Evolutionary conservation across 2,797 vertebrate genomes (phyloP).

Genomic region (Coreius guichenoti): DNA sequence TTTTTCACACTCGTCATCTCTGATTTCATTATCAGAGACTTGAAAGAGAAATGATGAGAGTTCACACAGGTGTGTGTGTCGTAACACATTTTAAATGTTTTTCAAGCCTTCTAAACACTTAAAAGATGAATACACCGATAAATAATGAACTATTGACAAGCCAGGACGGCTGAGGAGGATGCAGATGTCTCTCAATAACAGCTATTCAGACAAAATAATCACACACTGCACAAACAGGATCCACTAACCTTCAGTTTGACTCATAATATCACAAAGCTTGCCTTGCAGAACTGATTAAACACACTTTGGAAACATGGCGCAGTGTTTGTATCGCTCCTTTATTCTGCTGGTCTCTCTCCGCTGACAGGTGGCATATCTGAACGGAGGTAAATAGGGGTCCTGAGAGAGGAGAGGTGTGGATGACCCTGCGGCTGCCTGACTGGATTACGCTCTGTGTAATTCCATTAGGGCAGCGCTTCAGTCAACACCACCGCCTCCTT

Average conservation of each 20-base stretch:
- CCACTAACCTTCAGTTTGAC: background rate
- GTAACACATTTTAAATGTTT: background rate
- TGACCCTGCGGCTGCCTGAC: conserved; percentile 52
- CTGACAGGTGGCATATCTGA: conserved; percentile 47
- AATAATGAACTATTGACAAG: background rate
- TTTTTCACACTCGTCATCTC: background rate
- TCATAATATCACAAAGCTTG: background rate
- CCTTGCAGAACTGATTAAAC: background rate
- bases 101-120: background rate
- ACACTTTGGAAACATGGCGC: background rate
- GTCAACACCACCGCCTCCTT: conserved; percentile 46
- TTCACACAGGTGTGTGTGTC: background rate
- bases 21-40: background rate
- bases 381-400: conserved; percentile 54
- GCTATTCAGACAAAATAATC: conserved; percentile 8
- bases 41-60: background rate
- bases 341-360: conserved; percentile 20
- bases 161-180: background rate
- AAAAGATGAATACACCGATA: background rate
- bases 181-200: background rate
- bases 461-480: conserved; percentile 52
- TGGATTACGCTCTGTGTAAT: conserved; percentile 55
- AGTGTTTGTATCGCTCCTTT: background rate
- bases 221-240: background rate
- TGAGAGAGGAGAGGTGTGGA: conserved; percentile 39